Evolutionary conservation across 2,888 invertebrate genomes (phyloP), one percentile per base, ranked within the genome.

Genomic region (Perithous albicinctus): DNA sequence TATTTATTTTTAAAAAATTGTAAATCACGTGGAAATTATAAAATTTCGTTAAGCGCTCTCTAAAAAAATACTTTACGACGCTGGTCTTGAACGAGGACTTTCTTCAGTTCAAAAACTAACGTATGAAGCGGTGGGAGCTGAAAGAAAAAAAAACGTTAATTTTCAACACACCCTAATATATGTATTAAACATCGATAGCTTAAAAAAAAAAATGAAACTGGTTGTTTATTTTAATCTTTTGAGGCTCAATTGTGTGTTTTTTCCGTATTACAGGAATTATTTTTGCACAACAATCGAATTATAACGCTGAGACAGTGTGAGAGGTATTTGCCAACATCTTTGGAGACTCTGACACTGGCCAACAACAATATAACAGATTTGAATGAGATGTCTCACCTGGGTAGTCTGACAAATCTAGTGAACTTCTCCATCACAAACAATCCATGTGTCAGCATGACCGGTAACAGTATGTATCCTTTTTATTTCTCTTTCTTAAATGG

Each of bases 351-450:
- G 73, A 97, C 97, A 2, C 93, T 98, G 85, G 96, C 96, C 38
- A 96, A 96, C 93, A 98, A 98, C 93, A 96, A 95, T 89, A 96
- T 98, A 69, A 94, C 94, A 72, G 98, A 98, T 93, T 93, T 98
- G 61, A 98, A 97, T 91, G 97, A 98, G 94, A 95, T 98, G 86
- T 96, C 96, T 38, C 96, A 97, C 89, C 94, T 98, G 84, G 95
- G 95, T 67, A 96, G 97, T 91, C 93, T 98, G 83, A 94, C 94
- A 54, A 95, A 95, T 89, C 93, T 98, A 85, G 96, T 96, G 81
- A 97, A 96, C 93, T 95, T 98, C 87, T 97, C 97, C 15, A 94
- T 98, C 82, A 96, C 96, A 89, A 97, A 97, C 82, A 98, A 98
- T 93, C 98, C 98, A 0, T 98, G 98, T 92, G 96, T 98, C 59